A percentile compares a stretch with the other conserved stretches of the same genome.
Evolutionary conservation across 2,113 vertebrate genomes (phyloP).

Genomic region (Nymphicus hollandicus): DNA sequence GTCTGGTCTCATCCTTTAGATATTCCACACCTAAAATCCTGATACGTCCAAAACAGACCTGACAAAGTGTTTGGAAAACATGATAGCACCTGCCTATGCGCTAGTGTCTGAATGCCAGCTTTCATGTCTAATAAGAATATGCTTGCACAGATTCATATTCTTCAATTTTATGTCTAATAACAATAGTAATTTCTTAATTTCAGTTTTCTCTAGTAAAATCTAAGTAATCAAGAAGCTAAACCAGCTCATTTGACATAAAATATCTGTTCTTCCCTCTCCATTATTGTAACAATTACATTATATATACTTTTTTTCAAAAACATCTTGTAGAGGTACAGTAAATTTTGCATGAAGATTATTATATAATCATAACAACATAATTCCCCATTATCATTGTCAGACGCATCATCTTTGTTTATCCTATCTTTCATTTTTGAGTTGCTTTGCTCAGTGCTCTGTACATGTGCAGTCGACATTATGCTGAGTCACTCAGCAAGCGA

Average conservation of each 20-base stretch:
- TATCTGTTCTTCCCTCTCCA: background rate
- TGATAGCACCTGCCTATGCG: background rate
- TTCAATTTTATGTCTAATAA: background rate
- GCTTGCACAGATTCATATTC: background rate
- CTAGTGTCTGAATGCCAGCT: background rate
- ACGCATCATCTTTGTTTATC: background rate
- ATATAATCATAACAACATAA: background rate
- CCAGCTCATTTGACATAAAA: background rate
- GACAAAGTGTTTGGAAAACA: background rate
- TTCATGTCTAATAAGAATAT: background rate
- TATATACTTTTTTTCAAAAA: background rate
- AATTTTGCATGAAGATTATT: background rate
- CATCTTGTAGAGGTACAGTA: background rate
- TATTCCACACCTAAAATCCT: background rate
- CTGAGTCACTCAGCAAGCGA: constrained; percentile 33
- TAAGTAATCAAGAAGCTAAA: background rate
- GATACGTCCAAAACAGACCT: background rate
- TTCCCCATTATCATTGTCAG: background rate
- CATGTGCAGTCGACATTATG: background rate
- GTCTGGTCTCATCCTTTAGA: background rate
- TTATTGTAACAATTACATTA: background rate
- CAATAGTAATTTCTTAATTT: background rate
- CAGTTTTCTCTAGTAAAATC: background rate
- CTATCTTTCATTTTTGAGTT: background rate
- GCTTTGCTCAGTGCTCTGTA: background rate